phyloP scores from a whole-genome alignment of 2,113 vertebrate genomes.

The Loxodonta africana region DNA sequence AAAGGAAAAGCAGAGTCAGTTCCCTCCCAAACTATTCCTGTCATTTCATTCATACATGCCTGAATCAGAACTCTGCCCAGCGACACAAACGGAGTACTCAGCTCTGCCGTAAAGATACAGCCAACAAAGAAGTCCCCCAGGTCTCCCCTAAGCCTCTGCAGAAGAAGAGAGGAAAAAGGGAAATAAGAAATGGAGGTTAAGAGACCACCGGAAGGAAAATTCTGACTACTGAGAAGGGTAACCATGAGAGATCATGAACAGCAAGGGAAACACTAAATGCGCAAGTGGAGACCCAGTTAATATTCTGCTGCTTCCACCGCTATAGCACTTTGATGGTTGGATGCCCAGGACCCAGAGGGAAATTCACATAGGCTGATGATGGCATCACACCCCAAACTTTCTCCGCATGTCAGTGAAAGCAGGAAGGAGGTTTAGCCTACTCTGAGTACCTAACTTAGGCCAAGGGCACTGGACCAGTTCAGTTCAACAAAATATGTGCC shows the following conservation, averaged over 20 bases:
- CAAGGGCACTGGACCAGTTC: conserved; percentile 14
- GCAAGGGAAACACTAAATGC: neutral
- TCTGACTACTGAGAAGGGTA: neutral
- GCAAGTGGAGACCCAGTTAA: neutral
- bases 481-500: conserved; percentile 30
- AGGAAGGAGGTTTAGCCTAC: neutral
- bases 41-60: conserved; percentile 86
- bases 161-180: conserved; percentile 28
- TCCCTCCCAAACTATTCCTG: neutral
- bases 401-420: conserved; percentile 19
- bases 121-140: conserved; percentile 98
- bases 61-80: conserved; percentile 98
- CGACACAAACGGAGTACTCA: conserved; percentile 99
- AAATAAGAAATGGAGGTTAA: neutral
- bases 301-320: neutral
- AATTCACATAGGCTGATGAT: neutral
- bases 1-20: neutral
- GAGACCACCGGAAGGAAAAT: neutral
- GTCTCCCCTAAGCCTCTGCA: conserved; percentile 94
- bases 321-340: neutral
- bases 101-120: conserved; percentile 96
- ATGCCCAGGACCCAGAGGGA: neutral
- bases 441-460: neutral
- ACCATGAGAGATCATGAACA: neutral
- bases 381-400: neutral